Base-by-base conservation (phyloP, 1,140 invertebrate species). In the Drosophila paulistorum region DNA sequence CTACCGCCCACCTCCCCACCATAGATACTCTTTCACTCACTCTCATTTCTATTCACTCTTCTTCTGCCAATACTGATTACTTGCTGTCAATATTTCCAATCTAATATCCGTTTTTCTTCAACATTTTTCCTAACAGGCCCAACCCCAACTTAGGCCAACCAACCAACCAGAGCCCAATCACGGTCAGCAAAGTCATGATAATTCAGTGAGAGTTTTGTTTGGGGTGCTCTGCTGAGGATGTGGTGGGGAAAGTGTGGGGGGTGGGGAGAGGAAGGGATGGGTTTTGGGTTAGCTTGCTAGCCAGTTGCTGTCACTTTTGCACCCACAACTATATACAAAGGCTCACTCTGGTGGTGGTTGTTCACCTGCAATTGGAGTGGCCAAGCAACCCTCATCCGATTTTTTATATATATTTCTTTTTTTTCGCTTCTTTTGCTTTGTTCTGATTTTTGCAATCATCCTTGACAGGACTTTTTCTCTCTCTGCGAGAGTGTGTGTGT, bases 361-460 rank as follows among this genome's bases (percentile, higher is more conserved):
- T 65, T 65, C 42, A 77, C 74, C 74, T 77, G 73, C 41, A 35
- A 33, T 33, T 62, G 35, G 81, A 84, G 82, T 86, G 82, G 79
- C 82, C 77, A 59, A 71, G 78, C 83, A 83, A 86, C 82, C 82
- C 82, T 67, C 54, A n/a, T 45, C 48, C 20, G 9, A 33, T 39
- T 33, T 14, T 66, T 23, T 71, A 37, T 59, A 14, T 59, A 4
- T 14, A 20, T 42, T 9, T 33, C 23, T 48, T 35, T 68, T 41
- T 39, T 68, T 62, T 65, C 3, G 10, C 58, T 48, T 11, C 55
- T 39, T 74, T 13, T 48, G 55, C 69, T 64, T 81, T 81, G 68
- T 68, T 81, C 60, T 76, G 80, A 79, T 81, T 81, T 77, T 74
- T 74, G 81, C 74, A 80, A 86, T 85, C 78, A 81, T 86, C 74